Conservation (phyloP, 2,113 vertebrate species). For the Pomatorhinus ruficollis region DNA sequence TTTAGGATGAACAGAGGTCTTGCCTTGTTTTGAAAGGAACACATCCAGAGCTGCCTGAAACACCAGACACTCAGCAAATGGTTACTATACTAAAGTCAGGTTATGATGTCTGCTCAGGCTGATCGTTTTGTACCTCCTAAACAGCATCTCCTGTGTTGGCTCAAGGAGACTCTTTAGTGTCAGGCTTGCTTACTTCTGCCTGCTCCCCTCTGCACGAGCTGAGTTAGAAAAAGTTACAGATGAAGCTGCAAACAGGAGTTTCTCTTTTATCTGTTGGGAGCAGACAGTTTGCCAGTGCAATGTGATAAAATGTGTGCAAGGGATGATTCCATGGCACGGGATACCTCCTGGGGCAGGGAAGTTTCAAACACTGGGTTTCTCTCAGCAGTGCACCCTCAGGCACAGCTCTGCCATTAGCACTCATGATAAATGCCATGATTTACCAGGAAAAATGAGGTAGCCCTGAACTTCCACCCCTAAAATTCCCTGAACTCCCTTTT, state of each 20-base stretch:
- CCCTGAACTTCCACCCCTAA: not conserved
- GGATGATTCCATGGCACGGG: fast-evolving
- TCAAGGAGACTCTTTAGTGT: not conserved
- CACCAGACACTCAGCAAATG: not conserved
- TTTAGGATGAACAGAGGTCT: not conserved
- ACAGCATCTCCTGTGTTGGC: not conserved
- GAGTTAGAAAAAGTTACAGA: not conserved
- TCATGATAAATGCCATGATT: not conserved
- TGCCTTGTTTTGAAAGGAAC: constrained; percentile 23
- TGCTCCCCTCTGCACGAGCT: not conserved
- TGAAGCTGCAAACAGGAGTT: not conserved
- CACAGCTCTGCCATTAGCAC: not conserved
- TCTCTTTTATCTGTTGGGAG: not conserved
- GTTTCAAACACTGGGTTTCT: not conserved
- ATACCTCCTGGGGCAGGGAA: not conserved
- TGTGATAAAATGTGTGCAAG: not conserved
- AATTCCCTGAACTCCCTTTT: not conserved
- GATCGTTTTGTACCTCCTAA: not conserved
- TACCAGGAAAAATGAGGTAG: not conserved
- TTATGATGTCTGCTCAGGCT: not conserved
- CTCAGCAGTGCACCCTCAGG: not conserved
- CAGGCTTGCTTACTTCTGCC: not conserved
- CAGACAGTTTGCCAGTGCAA: not conserved
- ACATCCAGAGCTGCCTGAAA: not conserved
- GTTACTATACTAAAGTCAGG: not conserved